Conservation (phyloP, 1,140 invertebrate species). For the Diorhabda elongata region DNA sequence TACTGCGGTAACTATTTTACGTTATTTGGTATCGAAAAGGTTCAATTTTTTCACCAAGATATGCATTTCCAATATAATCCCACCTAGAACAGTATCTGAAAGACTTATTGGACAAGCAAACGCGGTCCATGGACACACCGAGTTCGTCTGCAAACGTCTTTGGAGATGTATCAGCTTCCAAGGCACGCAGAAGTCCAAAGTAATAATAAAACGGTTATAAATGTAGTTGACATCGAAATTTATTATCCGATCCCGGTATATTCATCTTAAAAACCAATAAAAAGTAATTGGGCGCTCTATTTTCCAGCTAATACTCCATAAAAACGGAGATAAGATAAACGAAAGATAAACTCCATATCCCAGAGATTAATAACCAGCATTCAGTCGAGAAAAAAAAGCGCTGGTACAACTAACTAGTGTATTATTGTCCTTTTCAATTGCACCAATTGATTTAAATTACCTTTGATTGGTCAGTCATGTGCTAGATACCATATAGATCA, state of each 20-base stretch:
- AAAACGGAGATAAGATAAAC: background rate
- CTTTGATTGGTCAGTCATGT: slow-evolving; percentile 7
- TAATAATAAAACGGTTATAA: background rate
- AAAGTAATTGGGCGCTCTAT: background rate
- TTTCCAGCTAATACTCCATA: background rate
- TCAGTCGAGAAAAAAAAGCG: background rate
- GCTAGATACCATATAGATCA: background rate
- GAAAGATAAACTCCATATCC: background rate
- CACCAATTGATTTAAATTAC: slow-evolving; percentile 8
- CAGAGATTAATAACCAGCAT: background rate
- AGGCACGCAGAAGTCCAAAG: background rate
- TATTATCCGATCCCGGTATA: background rate
- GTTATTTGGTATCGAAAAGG: no score
- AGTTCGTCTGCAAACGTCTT: no score
- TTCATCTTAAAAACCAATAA: background rate
- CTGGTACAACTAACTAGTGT: background rate
- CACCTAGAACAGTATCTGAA: no score
- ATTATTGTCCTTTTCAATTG: slow-evolving; percentile 19
- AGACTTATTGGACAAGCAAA: no score
- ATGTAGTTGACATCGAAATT: background rate
- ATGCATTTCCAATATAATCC: no score
- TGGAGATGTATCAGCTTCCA: no score
- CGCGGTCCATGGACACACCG: no score
- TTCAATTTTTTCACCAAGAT: no score
- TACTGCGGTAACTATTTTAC: no score